These are phyloP conservation scores for Poecilia latipinna DNA, from an alignment of 2,113 vertebrate species.

Conservation along the genomic window DNA sequence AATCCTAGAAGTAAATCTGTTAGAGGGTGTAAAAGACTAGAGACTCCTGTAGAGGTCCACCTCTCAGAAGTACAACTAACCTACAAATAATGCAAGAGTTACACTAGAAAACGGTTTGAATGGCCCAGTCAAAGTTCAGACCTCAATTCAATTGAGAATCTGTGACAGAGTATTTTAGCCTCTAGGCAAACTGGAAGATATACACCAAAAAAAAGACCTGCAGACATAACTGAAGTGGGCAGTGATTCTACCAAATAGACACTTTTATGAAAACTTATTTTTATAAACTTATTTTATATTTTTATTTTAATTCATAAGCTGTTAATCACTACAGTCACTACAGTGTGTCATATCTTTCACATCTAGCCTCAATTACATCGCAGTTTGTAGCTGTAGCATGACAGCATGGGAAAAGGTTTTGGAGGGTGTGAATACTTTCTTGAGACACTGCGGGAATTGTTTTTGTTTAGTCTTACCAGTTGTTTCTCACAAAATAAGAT, in stretches of 20 bases:
- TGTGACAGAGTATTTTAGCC: background rate
- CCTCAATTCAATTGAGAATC: background rate
- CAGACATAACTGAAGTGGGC: too few species aligned
- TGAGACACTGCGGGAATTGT: background rate
- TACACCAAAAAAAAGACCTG: background rate
- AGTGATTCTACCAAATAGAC: background rate
- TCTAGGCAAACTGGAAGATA: background rate
- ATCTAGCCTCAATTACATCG: background rate
- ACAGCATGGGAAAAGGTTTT: background rate
- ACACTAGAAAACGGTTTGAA: background rate
- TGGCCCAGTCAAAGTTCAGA: background rate
- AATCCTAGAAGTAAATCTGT: too few species aligned
- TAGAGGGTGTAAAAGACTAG: background rate
- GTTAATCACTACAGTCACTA: background rate
- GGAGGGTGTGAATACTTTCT: background rate
- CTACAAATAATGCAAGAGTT: background rate
- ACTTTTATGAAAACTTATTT: too few species aligned
- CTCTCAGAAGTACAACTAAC: background rate
- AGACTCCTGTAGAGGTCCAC: background rate
- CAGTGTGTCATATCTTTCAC: background rate
- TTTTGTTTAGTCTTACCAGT: background rate
- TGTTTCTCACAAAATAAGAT: constrained; percentile 36
- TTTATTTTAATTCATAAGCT: too few species aligned
- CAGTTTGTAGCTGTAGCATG: background rate
- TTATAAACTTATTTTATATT: too few species aligned